Base-by-base conservation (phyloP, 2,888 invertebrate species). In the Ornithoptera alexandrae region DNA sequence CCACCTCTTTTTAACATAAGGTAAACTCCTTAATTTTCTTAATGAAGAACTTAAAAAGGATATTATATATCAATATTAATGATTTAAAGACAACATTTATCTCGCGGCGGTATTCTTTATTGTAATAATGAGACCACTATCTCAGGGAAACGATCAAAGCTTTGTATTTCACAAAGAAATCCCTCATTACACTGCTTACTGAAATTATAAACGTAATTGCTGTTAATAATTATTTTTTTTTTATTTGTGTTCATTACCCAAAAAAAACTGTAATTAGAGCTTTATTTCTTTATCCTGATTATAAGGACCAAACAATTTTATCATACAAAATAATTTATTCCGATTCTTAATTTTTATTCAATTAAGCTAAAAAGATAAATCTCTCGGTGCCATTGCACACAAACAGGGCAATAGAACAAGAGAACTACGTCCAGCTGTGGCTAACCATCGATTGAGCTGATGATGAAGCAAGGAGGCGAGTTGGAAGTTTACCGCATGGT, bases 111-210 rank as follows among this genome's bases (percentile, higher is more conserved):
- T 68, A 63, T 67, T 62, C 39, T 68, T 65, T 65, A 60, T 61
- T 53, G 60, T 18, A 39, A 65, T 69, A 70, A 69, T 62, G 65
- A 69, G 65, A 65, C 62, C 56, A 66, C 62, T 66, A 62, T 62
- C 50, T 30, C 24, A 39, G 22, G 36, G 62, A 59, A 59, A 70
- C 66, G 69, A 66, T 70, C 66, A 70, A 70, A 70, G 69, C 66
- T 66, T 62, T 69, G 65, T 65, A 36, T 61, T 30, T 17, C 30
- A 62, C 67, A 53, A 69, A 56, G 63, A 63, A 63, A 50, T 59
- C 22, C 15, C 69, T 65, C 65, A 65, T 64, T 69, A 69, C 36
- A 56, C 12, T 24, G 24, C 30, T 56, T 56, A 61, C 24, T 22
- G 42, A 20, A 61, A 65, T 65, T 65, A 61, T 61, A 56, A 60